Conservation (phyloP, 2,888 invertebrate genomes). For the Cancer borealis region DNA sequence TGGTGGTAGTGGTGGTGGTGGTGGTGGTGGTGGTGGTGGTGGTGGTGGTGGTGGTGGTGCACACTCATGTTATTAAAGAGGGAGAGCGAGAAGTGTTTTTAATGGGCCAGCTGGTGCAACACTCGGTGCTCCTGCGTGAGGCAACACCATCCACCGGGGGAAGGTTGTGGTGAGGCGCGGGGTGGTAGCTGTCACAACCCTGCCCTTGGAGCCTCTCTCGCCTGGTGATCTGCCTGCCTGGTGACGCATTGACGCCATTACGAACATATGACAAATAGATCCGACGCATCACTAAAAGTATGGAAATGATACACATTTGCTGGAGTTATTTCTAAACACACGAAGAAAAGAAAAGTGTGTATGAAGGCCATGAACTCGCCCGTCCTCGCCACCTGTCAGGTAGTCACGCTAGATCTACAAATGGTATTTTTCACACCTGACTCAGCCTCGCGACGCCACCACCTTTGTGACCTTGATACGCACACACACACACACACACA, state of each 20-base stretch:
- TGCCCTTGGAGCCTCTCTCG: not conserved
- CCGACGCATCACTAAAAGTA: not conserved
- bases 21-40: not conserved
- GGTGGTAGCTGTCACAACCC: not conserved
- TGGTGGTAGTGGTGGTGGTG: not conserved
- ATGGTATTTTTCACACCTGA: not conserved
- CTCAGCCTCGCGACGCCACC: not conserved
- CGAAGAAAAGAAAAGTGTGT: not conserved
- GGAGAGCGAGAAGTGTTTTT: constrained; percentile 15
- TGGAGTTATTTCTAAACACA: not conserved
- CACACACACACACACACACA: constrained; percentile 37
- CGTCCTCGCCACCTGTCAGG: constrained; percentile 13
- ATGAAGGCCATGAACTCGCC: not conserved
- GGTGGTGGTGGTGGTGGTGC: not conserved
- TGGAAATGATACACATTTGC: not conserved
- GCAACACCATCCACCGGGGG: not conserved
- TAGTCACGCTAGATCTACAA: not conserved
- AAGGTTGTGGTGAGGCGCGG: not conserved
- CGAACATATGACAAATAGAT: not conserved
- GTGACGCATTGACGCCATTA: not conserved
- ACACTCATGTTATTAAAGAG: not conserved
- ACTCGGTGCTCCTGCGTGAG: not conserved
- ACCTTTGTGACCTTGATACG: not conserved
- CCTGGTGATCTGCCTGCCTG: not conserved
- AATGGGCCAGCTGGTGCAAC: constrained; percentile 13